Conservation (phyloP, 2,888 invertebrate genomes). For the Drosophila recens region DNA sequence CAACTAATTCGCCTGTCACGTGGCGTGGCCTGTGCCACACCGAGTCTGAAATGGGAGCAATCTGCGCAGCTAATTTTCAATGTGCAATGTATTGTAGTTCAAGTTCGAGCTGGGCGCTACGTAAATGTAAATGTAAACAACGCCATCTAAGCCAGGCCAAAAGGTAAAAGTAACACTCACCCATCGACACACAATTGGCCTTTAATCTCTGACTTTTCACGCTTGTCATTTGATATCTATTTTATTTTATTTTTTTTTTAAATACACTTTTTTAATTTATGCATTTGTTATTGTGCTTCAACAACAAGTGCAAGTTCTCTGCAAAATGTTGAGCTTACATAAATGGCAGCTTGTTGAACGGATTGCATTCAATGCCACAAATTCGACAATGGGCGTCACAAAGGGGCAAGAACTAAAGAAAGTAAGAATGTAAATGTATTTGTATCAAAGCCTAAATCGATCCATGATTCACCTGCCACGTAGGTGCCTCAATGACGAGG, state of each 20-base stretch:
- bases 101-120: constrained; percentile 68
- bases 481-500: constrained; percentile 44
- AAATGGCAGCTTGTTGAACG: constrained; percentile 72
- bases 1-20: constrained; percentile 74
- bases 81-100: constrained; percentile 71
- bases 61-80: constrained; percentile 67
- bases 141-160: constrained; percentile 33
- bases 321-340: constrained; percentile 77
- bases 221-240: constrained; percentile 74
- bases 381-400: constrained; percentile 32
- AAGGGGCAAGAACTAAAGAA: constrained; percentile 16
- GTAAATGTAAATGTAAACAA: constrained; percentile 23
- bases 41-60: constrained; percentile 66
- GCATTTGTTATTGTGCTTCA: constrained; percentile 57
- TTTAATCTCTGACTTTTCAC: constrained; percentile 69
- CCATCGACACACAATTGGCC: constrained; percentile 45
- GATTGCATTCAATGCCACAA: constrained; percentile 45
- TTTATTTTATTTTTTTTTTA: constrained; percentile 47
- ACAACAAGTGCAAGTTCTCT: constrained; percentile 60
- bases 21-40: constrained; percentile 61
- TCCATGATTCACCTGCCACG: constrained; percentile 40
- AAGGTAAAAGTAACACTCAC: constrained; percentile 60
- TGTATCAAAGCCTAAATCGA: constrained; percentile 5
- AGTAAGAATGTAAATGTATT: background rate
- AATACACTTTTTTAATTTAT: constrained; percentile 62